Evolutionary conservation across 2,113 vertebrate species (phyloP).

Genomic region (Artemisiospiza belli): DNA sequence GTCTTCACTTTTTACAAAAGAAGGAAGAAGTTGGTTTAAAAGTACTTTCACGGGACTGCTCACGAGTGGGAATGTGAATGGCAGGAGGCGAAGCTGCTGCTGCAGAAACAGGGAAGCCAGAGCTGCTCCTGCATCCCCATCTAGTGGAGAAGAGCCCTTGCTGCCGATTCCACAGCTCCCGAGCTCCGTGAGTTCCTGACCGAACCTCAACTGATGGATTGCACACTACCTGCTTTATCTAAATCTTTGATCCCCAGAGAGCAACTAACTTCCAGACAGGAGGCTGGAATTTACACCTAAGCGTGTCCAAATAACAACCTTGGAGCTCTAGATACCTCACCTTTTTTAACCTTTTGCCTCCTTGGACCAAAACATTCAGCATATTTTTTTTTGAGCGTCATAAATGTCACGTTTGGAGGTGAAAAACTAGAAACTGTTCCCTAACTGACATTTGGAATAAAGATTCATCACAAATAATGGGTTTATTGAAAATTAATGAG

Average conservation of each 20-base stretch:
- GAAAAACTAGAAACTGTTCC: neutral
- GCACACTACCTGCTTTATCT: neutral
- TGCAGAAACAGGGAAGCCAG: accelerated
- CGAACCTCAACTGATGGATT: accelerated
- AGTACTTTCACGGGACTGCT: neutral
- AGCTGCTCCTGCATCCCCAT: neutral
- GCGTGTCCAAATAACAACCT: neutral
- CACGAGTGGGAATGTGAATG: accelerated
- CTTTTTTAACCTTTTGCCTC: neutral
- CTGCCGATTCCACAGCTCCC: accelerated
- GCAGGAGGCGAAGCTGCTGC: accelerated
- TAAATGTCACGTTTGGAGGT: neutral
- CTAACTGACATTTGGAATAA: neutral
- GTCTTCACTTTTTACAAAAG: neutral
- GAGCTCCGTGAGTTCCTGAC: accelerated
- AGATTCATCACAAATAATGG: neutral
- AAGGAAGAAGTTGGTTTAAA: neutral
- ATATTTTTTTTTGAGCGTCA: neutral
- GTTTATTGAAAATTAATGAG: neutral
- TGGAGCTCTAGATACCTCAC: neutral
- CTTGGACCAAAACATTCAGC: accelerated
- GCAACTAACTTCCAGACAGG: neutral
- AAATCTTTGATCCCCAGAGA: neutral
- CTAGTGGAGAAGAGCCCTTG: neutral
- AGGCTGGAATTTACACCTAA: neutral